phyloP scores from a whole-genome alignment of 2,113 vertebrate genomes.

The Bubo blakistoni region DNA sequence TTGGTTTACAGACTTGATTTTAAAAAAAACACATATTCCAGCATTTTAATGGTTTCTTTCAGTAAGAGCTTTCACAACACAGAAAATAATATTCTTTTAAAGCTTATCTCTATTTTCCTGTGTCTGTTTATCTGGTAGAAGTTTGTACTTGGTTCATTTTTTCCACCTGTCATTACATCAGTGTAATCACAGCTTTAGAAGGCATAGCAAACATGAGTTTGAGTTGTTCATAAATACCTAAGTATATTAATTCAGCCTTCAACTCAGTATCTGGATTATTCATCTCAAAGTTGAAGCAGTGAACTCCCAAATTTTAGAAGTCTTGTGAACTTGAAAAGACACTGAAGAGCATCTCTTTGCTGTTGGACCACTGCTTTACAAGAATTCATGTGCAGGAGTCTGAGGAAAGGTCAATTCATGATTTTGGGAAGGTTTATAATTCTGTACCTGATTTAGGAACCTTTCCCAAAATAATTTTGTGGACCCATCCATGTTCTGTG shows the following conservation, averaged over 20 bases:
- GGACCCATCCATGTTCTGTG: background rate
- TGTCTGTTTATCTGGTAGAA: background rate
- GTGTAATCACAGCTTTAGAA: background rate
- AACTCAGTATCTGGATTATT: background rate
- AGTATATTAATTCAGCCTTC: background rate
- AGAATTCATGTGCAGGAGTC: background rate
- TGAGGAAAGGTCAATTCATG: background rate
- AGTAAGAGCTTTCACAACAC: background rate
- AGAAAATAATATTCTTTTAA: background rate
- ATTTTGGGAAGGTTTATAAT: background rate
- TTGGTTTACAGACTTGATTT: background rate
- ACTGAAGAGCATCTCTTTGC: background rate
- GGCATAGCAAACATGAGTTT: background rate
- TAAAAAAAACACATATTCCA: background rate
- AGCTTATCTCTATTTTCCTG: background rate
- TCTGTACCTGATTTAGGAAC: background rate
- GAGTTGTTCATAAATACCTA: background rate
- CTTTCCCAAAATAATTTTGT: background rate
- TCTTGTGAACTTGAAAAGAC: background rate
- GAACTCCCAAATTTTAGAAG: background rate
- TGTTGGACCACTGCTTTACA: background rate
- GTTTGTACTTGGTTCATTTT: background rate
- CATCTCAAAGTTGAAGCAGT: background rate
- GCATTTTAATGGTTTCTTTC: background rate
- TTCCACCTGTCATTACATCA: background rate